Percentiles rank a stretch among this genome's conserved stretches.
Conservation (phyloP, 2,113 vertebrate species). For the Cyanistes caeruleus region DNA sequence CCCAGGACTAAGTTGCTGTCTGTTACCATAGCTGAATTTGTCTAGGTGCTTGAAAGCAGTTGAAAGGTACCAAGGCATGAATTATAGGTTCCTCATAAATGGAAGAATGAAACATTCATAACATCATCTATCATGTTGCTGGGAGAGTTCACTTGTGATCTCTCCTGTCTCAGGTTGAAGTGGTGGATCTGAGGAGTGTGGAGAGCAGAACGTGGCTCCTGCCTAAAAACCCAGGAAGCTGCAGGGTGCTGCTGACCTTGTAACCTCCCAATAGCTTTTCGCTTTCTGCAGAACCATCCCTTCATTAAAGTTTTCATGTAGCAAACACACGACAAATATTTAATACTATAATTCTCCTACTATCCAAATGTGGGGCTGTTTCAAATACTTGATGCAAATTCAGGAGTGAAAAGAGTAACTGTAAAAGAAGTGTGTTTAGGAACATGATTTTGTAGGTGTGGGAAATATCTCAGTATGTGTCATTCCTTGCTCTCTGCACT, state of each 20-base stretch:
- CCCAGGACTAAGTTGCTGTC: not conserved
- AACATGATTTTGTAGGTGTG: not conserved
- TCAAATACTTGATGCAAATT: not conserved
- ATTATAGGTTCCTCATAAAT: not conserved
- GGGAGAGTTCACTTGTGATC: not conserved
- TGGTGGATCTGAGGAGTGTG: not conserved
- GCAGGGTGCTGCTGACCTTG: not conserved
- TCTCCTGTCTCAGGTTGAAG: not conserved
- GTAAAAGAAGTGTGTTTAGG: not conserved
- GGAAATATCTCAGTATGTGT: not conserved
- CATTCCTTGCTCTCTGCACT: not conserved
- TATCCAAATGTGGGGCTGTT: not conserved
- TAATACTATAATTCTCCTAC: not conserved
- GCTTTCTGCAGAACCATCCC: not conserved
- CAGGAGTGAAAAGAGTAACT: not conserved
- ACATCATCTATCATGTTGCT: not conserved
- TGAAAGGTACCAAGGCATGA: not conserved
- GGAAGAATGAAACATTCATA: not conserved
- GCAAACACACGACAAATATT: not conserved
- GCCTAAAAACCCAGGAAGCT: not conserved
- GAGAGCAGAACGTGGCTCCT: not conserved
- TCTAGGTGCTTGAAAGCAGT: not conserved
- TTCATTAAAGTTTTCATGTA: not conserved
- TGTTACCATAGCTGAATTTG: not conserved
- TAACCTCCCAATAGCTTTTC: not conserved